Conservation (phyloP, 2,888 invertebrate genomes). For the Diarsia rubi region DNA sequence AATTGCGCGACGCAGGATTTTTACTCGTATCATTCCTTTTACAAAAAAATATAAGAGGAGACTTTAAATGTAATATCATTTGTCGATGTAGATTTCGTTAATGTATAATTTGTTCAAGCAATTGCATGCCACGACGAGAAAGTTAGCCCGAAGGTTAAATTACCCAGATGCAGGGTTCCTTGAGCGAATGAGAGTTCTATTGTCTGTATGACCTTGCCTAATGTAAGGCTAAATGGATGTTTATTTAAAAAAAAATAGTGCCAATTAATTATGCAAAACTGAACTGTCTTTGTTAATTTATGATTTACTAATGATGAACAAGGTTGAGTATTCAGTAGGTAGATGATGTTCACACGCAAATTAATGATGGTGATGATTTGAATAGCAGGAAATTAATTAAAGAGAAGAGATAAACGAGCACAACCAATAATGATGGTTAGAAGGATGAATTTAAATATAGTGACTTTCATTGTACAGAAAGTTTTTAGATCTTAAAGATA, state of each 20-base stretch:
- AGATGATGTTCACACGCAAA: background rate
- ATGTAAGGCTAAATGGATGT: conserved; percentile 7
- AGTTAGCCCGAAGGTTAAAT: conserved; percentile 53
- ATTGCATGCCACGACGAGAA: conserved; percentile 64
- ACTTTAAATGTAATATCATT: background rate
- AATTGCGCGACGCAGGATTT: too few relatives aligned
- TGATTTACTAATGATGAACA: background rate
- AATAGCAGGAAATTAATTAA: background rate
- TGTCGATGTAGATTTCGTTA: conserved; percentile 27
- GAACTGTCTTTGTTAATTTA: background rate
- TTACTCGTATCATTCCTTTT: too few relatives aligned
- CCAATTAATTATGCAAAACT: background rate
- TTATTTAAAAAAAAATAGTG: conserved; percentile 9
- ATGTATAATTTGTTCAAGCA: conserved; percentile 49
- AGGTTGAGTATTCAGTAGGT: background rate
- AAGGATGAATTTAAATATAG: background rate
- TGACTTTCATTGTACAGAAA: background rate
- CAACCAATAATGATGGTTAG: background rate
- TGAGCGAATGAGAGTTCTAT: conserved; percentile 24
- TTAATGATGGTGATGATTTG: background rate
- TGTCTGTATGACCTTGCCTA: conserved; percentile 14
- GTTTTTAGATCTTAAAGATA: background rate
- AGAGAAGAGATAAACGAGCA: too few relatives aligned
- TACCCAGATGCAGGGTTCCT: conserved; percentile 42
- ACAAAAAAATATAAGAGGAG: too few relatives aligned